phyloP scores from a whole-genome alignment of 2,797 vertebrate species.

The Semaprochilodus insignis region DNA sequence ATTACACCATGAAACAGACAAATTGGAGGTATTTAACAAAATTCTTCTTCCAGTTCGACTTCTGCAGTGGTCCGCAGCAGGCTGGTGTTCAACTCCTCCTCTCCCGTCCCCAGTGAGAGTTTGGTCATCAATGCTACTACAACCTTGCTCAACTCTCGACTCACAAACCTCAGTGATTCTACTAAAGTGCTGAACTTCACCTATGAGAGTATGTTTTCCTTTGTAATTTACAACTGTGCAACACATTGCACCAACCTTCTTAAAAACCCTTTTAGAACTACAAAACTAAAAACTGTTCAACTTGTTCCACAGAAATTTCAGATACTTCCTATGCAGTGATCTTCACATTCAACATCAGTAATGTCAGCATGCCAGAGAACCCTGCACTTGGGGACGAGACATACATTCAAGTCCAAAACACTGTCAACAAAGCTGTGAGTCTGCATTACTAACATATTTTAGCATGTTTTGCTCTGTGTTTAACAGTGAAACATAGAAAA shows the following conservation, averaged over 20 bases:
- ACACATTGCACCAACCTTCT: too few species aligned
- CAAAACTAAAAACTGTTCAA: background rate
- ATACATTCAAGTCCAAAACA: too few species aligned
- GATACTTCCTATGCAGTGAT: conserved; percentile 12
- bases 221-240: background rate
- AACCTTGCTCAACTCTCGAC: background rate
- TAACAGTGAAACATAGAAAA: too few species aligned
- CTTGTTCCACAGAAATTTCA: conserved; percentile 16
- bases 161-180: background rate
- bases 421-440: conserved; percentile 11
- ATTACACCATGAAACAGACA: too few species aligned
- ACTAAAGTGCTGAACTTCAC: background rate
- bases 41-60: background rate
- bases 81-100: conserved; percentile 15
- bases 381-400: background rate
- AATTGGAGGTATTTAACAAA: too few species aligned
- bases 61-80: background rate
- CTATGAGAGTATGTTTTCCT: conserved; percentile 9
- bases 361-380: conserved; percentile 3
- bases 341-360: conserved; percentile 14
- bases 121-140: background rate
- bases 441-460: background rate
- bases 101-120: conserved; percentile 28
- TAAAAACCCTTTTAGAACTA: background rate
- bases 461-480: too few species aligned